These are phyloP conservation scores for Sceliomorpha sp. DNA, from an alignment of 2,888 invertebrate genomes.

Conservation along the genomic window DNA sequence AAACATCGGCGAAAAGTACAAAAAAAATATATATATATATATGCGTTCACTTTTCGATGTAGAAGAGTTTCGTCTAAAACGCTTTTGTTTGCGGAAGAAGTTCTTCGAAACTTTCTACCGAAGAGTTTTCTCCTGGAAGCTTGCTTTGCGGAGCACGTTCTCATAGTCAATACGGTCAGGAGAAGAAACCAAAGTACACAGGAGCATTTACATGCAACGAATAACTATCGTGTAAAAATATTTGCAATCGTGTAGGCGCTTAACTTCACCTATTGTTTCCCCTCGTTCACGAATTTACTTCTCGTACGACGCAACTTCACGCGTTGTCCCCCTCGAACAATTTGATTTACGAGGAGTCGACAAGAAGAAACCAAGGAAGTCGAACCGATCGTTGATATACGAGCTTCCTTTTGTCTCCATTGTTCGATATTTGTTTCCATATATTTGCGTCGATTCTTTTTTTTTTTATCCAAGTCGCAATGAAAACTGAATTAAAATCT, in stretches of 20 bases:
- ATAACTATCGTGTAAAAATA: conserved; percentile 46
- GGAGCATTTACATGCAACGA: conserved; percentile 37
- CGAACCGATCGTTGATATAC: conserved; percentile 20
- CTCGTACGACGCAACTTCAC: conserved; percentile 10
- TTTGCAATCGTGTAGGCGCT: conserved; percentile 39
- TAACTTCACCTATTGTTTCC: conserved; percentile 15
- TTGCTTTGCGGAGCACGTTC: conserved; percentile 42
- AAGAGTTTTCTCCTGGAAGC: conserved; percentile 13
- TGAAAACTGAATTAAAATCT: too few relatives aligned
- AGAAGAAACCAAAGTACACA: background rate
- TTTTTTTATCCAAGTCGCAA: too few relatives aligned
- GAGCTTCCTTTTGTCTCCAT: background rate
- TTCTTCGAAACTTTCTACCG: background rate
- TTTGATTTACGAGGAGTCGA: conserved; percentile 45
- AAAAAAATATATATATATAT: too few relatives aligned
- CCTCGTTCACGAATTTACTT: conserved; percentile 22
- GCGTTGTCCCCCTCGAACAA: conserved; percentile 17
- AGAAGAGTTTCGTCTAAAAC: too few relatives aligned
- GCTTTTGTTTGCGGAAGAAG: conserved; percentile 21
- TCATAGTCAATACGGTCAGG: conserved; percentile 37
- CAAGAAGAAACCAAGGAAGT: conserved; percentile 19
- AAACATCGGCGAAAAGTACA: conserved; percentile 20
- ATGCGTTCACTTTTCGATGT: too few relatives aligned
- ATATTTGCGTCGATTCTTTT: too few relatives aligned
- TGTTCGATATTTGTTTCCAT: too few relatives aligned